Evolutionary conservation across 2,888 invertebrate genomes (phyloP).

Genomic region (Atherix ibis): DNA sequence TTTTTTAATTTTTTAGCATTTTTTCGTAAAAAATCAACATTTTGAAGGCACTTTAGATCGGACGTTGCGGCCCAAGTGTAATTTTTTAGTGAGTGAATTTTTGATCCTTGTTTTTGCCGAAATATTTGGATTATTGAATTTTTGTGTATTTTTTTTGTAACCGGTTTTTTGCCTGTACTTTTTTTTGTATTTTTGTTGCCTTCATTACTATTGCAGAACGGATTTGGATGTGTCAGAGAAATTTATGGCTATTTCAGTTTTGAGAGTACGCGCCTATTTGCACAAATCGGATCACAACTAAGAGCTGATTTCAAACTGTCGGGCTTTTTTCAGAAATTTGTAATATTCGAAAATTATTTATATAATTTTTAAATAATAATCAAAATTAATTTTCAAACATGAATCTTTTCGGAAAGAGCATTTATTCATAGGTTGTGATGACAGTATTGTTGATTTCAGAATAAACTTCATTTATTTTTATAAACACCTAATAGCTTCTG

Average conservation of each 20-base stretch:
- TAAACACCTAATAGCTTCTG: too few relatives aligned
- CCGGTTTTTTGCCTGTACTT: constrained; percentile 18
- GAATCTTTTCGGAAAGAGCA: too few relatives aligned
- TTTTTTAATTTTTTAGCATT: constrained; percentile 57
- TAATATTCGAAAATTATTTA: constrained; percentile 2
- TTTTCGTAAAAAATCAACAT: constrained; percentile 74
- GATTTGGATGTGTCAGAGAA: constrained; percentile 45
- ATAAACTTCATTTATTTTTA: too few relatives aligned
- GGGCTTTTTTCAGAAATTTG: too few relatives aligned
- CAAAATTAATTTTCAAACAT: too few relatives aligned
- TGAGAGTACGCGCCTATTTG: constrained; percentile 45
- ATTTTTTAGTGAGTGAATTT: constrained; percentile 38
- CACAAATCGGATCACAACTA: constrained; percentile 16
- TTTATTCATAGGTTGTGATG: too few relatives aligned
- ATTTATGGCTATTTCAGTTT: constrained; percentile 53
- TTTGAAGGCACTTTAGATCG: constrained; percentile 89
- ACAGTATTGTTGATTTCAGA: too few relatives aligned
- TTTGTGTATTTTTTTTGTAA: constrained; percentile 6
- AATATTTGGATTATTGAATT: constrained; percentile 5
- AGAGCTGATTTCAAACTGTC: constrained; percentile 4
- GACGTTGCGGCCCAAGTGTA: constrained; percentile 83
- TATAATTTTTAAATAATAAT: too few relatives aligned
- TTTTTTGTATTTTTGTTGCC: constrained; percentile 44
- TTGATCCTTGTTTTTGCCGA: constrained; percentile 19
- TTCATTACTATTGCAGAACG: constrained; percentile 66